Conservation (phyloP, 2,797 vertebrate species). For the Columba guinea region DNA sequence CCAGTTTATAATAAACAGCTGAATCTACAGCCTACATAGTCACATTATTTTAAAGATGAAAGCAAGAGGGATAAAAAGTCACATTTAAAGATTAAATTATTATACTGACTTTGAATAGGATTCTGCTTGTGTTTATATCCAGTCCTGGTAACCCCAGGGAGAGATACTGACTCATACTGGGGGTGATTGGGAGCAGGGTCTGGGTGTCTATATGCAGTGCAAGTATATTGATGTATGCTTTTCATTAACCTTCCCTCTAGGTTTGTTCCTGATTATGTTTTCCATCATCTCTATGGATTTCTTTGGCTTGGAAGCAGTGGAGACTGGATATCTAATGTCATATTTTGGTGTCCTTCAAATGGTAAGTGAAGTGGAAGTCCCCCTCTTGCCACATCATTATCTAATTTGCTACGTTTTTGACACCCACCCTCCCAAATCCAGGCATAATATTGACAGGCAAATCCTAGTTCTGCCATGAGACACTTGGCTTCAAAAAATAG, state of each 20-base stretch:
- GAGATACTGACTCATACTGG: not conserved
- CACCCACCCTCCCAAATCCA: not conserved
- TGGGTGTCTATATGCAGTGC: not conserved
- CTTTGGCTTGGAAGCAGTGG: constrained; percentile 85
- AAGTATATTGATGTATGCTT: not conserved
- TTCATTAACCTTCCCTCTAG: constrained; percentile 67
- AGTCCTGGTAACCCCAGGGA: not conserved
- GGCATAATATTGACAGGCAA: not conserved
- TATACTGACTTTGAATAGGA: constrained; percentile 20
- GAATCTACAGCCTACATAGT: constrained; percentile 58
- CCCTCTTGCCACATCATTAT: not conserved
- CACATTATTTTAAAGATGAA: constrained; percentile 63
- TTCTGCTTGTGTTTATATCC: constrained; percentile 31
- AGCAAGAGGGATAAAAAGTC: constrained; percentile 47
- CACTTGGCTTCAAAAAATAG: not conserved
- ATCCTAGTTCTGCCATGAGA: not conserved
- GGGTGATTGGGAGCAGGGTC: not conserved
- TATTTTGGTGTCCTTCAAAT: constrained; percentile 90
- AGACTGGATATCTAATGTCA: constrained; percentile 90
- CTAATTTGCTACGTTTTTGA: not conserved
- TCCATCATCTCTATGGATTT: constrained; percentile 90
- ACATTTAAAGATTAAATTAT: constrained; percentile 46
- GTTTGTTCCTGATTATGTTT: constrained; percentile 94
- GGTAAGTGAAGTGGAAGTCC: constrained; percentile 76
- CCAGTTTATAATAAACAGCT: constrained; percentile 64